Percentiles rank a stretch among this genome's conserved stretches.
phyloP scores from a whole-genome alignment of 2,888 invertebrate species.

The Gastrophysa polygoni region DNA sequence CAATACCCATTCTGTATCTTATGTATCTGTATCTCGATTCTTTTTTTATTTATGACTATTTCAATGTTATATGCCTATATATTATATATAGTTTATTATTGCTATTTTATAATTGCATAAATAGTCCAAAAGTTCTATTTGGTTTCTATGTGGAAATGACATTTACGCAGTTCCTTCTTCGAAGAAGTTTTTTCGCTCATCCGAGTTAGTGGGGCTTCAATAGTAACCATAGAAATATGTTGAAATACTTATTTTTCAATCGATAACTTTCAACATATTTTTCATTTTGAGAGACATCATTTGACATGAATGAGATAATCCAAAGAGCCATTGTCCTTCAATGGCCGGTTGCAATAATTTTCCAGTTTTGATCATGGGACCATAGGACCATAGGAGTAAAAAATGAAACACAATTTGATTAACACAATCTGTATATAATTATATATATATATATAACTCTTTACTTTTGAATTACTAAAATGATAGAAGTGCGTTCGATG shows the following conservation, averaged over 20 bases:
- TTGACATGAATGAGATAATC: too few relatives aligned
- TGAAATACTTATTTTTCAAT: too few relatives aligned
- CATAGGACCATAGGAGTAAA: too few relatives aligned
- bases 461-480: conserved; percentile 49
- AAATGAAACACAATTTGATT: conserved; percentile 29
- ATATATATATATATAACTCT: conserved; percentile 43
- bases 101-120: conserved; percentile 43
- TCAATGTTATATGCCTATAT: conserved; percentile 39
- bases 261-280: too few relatives aligned
- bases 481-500: conserved; percentile 57
- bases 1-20: conserved; percentile 44
- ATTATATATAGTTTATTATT: conserved; percentile 51
- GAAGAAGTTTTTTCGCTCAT: too few relatives aligned
- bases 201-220: too few relatives aligned
- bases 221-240: too few relatives aligned
- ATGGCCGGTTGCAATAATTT: neutral
- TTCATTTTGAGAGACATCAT: too few relatives aligned
- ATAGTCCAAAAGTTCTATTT: conserved; percentile 6
- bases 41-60: conserved; percentile 43
- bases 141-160: too few relatives aligned
- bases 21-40: conserved; percentile 38
- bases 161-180: too few relatives aligned
- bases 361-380: too few relatives aligned
- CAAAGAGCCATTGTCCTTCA: too few relatives aligned
- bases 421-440: conserved; percentile 53